Base-by-base conservation (phyloP, 2,113 vertebrate species). In the Struthio camelus region DNA sequence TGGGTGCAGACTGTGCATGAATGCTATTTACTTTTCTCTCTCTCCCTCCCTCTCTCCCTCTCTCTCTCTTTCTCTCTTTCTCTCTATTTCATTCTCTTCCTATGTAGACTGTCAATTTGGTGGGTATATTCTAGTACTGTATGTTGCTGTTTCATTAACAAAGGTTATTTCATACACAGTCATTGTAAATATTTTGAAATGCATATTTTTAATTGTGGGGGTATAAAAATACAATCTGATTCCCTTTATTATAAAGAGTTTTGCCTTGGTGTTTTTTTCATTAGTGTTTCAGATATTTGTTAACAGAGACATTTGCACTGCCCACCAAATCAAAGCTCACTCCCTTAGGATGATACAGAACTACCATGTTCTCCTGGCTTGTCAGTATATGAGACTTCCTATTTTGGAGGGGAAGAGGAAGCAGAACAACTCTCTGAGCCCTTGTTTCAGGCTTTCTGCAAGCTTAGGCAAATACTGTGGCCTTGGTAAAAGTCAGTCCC, bases 161-260 rank as follows among this genome's bases (percentile, higher is more conserved):
- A 95, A 90, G 85, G 85, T 97, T 97, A 97, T 98, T 98, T 98
- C 98, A 95, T 96, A 98, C 96, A 72, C 95, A 97, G 97, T 98
- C 96, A 98, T 84, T 98, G 98, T 98, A 98, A 98, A 98, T 98
- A 98, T 98, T 98, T 98, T 98, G 94, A 98, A 98, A 98, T 97
- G 97, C 97, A 50, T 98, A 97, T 98, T 98, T 98, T 98, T 98
- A 98, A 97, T 96, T 96, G 94, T 95, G 94, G 96, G 96, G 96
- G 97, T 96, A 98, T 97, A 96, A 97, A 98, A 98, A 97, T 92
- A 98, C 96, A 98, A 96, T 97, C 94, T 94, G 96, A 93, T 97
- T 97, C 96, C 85, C 94, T 98, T 97, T 95, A 96, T 89, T 38
- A 96, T 75, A 96, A 89, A 89, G 58, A 76, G 51, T 73, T 95